These are phyloP conservation scores for Lasiurus cinereus DNA, from an alignment of 2,113 vertebrate genomes.

Conservation along the genomic window DNA sequence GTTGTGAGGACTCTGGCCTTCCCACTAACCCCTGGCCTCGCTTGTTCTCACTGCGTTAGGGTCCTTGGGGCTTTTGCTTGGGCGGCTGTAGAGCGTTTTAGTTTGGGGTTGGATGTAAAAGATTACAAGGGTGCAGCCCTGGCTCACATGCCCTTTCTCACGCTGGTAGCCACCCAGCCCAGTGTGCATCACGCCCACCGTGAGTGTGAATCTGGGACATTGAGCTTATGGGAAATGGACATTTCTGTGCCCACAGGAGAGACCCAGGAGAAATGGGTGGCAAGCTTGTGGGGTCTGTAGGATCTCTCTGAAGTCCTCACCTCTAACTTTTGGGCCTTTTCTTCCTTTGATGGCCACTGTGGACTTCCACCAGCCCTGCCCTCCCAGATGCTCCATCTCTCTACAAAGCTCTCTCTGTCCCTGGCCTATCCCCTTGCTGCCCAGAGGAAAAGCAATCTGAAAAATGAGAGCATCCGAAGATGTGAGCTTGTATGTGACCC, in stretches of 20 bases:
- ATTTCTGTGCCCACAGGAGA: neutral
- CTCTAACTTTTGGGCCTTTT: neutral
- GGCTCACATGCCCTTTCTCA: constrained; percentile 77
- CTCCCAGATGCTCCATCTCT: too few relatives aligned
- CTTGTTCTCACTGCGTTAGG: constrained; percentile 21
- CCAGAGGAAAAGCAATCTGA: neutral
- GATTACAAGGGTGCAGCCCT: constrained; percentile 71
- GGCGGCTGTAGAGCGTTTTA: neutral
- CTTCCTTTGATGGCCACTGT: neutral
- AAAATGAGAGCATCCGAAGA: neutral
- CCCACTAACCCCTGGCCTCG: constrained; percentile 72
- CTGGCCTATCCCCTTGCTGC: neutral
- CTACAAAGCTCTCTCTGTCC: neutral
- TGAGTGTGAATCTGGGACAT: constrained; percentile 46
- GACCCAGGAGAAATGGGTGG: neutral
- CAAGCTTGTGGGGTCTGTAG: neutral
- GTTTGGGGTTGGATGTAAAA: constrained; percentile 78
- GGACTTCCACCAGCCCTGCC: neutral
- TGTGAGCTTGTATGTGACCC: neutral
- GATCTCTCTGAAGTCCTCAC: neutral
- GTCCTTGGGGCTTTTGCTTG: constrained; percentile 67
- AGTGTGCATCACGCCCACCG: constrained; percentile 31
- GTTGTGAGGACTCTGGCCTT: constrained; percentile 67
- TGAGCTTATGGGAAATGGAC: neutral
- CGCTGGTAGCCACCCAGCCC: constrained; percentile 68